phyloP scores from a whole-genome alignment of 2,113 vertebrate genomes.

The Argyrosomus japonicus region DNA sequence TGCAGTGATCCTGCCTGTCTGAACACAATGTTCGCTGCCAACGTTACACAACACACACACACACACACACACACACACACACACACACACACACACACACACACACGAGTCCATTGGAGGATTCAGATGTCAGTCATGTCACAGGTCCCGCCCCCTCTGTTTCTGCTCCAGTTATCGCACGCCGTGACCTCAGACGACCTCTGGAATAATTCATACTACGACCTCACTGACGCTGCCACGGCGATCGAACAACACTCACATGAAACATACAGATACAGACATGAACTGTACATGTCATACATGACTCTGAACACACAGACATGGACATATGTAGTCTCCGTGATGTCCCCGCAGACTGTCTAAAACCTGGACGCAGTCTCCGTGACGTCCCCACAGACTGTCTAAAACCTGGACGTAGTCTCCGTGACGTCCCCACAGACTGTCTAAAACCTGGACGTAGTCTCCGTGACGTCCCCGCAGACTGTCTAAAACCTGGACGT shows the following conservation, averaged over 20 bases:
- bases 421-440: too few species aligned
- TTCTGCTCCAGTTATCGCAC: conserved; percentile 54
- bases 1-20: conserved; percentile 70
- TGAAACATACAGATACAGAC: too few species aligned
- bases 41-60: conserved; percentile 43
- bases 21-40: conserved; percentile 70
- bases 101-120: background rate
- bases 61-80: conserved; percentile 33
- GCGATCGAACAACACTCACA: background rate
- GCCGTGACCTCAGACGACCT: conserved; percentile 31
- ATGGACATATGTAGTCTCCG: too few species aligned
- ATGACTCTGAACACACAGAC: too few species aligned
- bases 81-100: conserved; percentile 18
- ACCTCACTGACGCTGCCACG: background rate
- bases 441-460: too few species aligned
- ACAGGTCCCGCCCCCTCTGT: background rate
- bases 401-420: too few species aligned
- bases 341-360: too few species aligned
- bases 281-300: too few species aligned
- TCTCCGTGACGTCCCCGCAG: too few species aligned
- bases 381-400: too few species aligned
- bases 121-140: background rate
- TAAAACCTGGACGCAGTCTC: too few species aligned
- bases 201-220: conserved; percentile 13
- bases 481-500: too few species aligned